A percentile compares a stretch with the other conserved stretches of the same genome.
phyloP scores from a whole-genome alignment of 2,797 vertebrate genomes.

The Gambusia yucatana region DNA sequence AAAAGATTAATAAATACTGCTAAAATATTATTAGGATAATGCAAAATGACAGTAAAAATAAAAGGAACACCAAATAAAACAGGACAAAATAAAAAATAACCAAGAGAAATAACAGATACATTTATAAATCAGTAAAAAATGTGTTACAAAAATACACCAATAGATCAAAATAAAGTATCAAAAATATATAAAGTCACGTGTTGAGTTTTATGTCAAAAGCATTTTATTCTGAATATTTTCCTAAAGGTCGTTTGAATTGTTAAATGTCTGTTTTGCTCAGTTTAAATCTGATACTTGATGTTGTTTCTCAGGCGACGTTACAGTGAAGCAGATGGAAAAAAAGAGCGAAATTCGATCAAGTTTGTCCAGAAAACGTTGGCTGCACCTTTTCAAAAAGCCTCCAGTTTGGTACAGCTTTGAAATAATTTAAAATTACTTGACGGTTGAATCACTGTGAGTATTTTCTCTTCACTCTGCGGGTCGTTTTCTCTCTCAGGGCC shows the following conservation, averaged over 20 bases:
- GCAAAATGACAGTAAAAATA: background rate
- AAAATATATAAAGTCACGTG: background rate
- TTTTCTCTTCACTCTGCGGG: background rate
- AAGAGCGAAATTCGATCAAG: conserved; percentile 55
- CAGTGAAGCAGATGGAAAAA: conserved; percentile 55
- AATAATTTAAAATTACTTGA: background rate
- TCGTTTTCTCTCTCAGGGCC: conserved; percentile 77
- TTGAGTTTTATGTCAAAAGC: background rate
- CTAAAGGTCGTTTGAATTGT: background rate
- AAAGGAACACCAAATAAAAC: background rate
- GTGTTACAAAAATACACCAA: background rate
- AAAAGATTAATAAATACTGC: background rate
- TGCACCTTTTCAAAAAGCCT: conserved; percentile 81
- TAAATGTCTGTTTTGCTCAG: background rate
- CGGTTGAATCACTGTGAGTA: background rate
- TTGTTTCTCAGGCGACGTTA: conserved; percentile 72
- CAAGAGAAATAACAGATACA: background rate
- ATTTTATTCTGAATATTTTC: background rate
- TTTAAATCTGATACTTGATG: background rate
- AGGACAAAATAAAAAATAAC: background rate
- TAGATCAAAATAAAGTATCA: background rate
- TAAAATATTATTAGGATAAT: background rate
- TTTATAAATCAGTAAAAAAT: background rate
- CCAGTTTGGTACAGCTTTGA: conserved; percentile 83
- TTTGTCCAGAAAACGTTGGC: conserved; percentile 77